Conservation (phyloP, 2,797 vertebrate species). For the Mus minutoides region DNA sequence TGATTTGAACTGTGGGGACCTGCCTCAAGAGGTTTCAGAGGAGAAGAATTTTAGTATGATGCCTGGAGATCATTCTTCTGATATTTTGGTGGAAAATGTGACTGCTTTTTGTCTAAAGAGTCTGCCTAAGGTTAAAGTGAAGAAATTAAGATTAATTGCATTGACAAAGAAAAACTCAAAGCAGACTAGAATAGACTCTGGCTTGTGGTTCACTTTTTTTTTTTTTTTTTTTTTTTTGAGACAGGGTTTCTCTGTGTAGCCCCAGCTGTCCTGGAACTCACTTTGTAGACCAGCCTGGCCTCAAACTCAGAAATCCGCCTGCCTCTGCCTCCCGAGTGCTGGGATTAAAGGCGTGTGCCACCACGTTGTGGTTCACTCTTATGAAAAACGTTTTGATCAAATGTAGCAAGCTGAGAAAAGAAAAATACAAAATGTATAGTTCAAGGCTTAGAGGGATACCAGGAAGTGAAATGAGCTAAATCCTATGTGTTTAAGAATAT, state of each 20-base stretch:
- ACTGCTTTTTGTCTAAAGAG: not conserved
- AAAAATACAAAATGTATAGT: not conserved
- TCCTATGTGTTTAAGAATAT: not conserved
- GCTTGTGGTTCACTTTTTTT: not conserved
- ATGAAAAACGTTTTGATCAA: not conserved
- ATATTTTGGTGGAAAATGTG: not conserved
- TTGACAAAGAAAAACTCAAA: not conserved
- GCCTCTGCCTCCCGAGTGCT: too few relatives aligned
- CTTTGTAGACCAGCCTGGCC: too few relatives aligned
- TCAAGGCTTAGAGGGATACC: not conserved
- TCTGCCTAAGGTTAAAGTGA: not conserved
- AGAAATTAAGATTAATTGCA: not conserved
- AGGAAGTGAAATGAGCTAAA: not conserved
- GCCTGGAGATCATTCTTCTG: not conserved
- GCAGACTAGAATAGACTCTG: not conserved
- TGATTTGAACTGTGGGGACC: too few relatives aligned
- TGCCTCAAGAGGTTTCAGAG: not conserved
- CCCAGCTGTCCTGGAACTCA: too few relatives aligned
- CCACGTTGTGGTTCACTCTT: not conserved
- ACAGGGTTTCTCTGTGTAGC: too few relatives aligned
- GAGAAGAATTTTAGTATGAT: not conserved
- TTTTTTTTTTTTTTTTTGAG: too few relatives aligned
- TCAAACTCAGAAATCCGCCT: too few relatives aligned
- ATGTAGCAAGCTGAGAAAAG: not conserved
- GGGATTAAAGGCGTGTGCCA: too few relatives aligned